These are phyloP conservation scores for Scaptomyza hsui DNA, from an alignment of 1,140 invertebrate genomes.

Conservation along the genomic window DNA sequence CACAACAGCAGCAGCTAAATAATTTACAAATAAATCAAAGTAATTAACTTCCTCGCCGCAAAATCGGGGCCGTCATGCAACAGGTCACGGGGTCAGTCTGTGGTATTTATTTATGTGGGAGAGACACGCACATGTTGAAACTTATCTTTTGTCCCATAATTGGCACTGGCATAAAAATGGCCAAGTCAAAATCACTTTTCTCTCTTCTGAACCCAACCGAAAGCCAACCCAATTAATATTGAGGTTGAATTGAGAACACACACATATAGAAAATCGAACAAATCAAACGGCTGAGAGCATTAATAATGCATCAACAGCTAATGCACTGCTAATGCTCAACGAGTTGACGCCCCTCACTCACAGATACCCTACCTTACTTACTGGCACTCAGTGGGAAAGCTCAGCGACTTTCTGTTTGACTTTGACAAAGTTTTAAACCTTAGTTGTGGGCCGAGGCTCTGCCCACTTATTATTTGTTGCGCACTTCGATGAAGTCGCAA, in stretches of 20 bases:
- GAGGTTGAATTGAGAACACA: slow-evolving; percentile 13
- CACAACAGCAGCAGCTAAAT: slow-evolving; percentile 38
- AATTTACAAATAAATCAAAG: slow-evolving; percentile 76
- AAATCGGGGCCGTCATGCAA: slow-evolving; percentile 53
- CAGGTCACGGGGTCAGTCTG: slow-evolving; percentile 63
- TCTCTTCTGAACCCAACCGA: slow-evolving; percentile 8
- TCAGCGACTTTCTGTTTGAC: slow-evolving; percentile 70
- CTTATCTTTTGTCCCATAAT: slow-evolving; percentile 38
- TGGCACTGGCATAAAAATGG: slow-evolving; percentile 34
- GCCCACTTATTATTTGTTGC: slow-evolving; percentile 53
- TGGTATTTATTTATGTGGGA: background rate
- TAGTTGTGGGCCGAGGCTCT: slow-evolving; percentile 8
- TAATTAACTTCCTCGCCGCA: slow-evolving; percentile 61
- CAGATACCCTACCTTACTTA: slow-evolving; percentile 3
- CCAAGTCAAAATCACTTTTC: slow-evolving; percentile 24
- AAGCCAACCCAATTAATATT: slow-evolving; percentile 49
- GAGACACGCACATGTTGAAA: slow-evolving; percentile 42
- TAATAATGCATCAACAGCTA: slow-evolving; percentile 70
- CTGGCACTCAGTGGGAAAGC: no score
- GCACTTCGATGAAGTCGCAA: slow-evolving; percentile 11
- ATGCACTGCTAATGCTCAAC: slow-evolving; percentile 71
- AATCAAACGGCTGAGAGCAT: slow-evolving; percentile 57
- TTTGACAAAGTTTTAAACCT: slow-evolving; percentile 70
- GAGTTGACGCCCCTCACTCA: slow-evolving; percentile 31
- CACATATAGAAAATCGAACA: slow-evolving; percentile 7